Evolutionary conservation across 2,113 vertebrate species (phyloP).

Genomic region (Diadophis punctatus): DNA sequence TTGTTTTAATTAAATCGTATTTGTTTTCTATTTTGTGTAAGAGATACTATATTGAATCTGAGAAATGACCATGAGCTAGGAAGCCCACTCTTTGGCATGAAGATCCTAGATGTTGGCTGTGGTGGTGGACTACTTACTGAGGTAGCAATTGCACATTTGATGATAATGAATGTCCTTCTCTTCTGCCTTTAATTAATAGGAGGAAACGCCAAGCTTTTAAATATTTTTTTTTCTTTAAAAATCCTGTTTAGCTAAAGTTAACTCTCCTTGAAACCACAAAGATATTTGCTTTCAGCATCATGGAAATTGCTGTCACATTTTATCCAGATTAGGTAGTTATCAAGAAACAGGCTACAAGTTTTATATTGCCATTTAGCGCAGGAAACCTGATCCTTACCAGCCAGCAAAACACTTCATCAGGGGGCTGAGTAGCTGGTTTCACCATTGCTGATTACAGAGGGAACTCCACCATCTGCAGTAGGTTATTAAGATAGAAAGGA

Average conservation of each 20-base stretch:
- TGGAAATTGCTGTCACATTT: not conserved
- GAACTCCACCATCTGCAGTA: not conserved
- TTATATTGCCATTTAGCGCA: not conserved
- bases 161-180: not conserved
- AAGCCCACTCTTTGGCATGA: conserved; percentile 79
- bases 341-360: not conserved
- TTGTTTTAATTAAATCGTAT: not conserved
- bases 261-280: not conserved
- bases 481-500: not conserved
- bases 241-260: not conserved
- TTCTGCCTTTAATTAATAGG: not conserved
- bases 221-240: not conserved
- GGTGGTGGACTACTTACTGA: conserved; percentile 91
- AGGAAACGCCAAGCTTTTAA: not conserved
- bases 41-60: conserved; percentile 86
- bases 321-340: not conserved
- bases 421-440: not conserved
- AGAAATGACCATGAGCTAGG: conserved; percentile 70
- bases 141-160: conserved; percentile 64
- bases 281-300: not conserved
- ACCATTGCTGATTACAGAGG: not conserved
- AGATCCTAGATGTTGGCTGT: conserved; percentile 90
- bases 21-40: conserved; percentile 54
- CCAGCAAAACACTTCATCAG: not conserved
- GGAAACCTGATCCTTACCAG: not conserved